Evolutionary conservation across 64 coral and sea anemone species (phyloP), one percentile per base, ranked within the genome.

Genomic region (Astreopora myriophthalma): DNA sequence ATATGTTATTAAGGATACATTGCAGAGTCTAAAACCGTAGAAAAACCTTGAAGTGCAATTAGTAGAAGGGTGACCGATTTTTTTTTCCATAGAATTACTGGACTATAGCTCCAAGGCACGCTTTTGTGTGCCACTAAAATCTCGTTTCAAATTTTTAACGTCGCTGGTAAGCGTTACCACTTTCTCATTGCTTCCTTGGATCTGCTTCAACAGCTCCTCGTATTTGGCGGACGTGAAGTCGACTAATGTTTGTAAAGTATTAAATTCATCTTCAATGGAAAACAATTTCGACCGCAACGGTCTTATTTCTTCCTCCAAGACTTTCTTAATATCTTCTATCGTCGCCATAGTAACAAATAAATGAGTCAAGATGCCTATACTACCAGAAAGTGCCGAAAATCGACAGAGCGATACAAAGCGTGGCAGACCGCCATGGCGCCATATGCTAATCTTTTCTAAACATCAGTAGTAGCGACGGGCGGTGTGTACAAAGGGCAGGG

Each of bases 391-490:
- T 65, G 61, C 61, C 61, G 61, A 65, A 65, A 65, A 1, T 65
- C 24, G 61, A 22, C 61, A 65, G 61, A 65, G 61, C 61, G 23
- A 60, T 0, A 60, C 55, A 60, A 60, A 60, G 9, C 23, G 24
- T 3, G 61, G 23, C 63, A 4, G 63, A 6, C 63, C 63, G 63
- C 63, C 63, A 66, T 66, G 63, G 63, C 63, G 63, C 63, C 63
- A 66, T 66, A 66, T 66, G 63, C 63, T n/a, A n/a, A n/a, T n/a
- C n/a, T n/a, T n/a, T n/a, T n/a, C n/a, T n/a, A n/a, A n/a, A n/a
- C 90, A 86, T 93, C 72, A 79, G 89, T 92, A 92, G 89, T 68
- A 85, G 80, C 80, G 57, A 85, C 57, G 57, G 57, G 79, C 79
- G 79, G 79, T 63, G 79, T 84, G 79, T 84, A 84, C 79, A 63